Evolutionary conservation across 2,113 vertebrate species (phyloP).

Genomic region (Toxostoma redivivum): DNA sequence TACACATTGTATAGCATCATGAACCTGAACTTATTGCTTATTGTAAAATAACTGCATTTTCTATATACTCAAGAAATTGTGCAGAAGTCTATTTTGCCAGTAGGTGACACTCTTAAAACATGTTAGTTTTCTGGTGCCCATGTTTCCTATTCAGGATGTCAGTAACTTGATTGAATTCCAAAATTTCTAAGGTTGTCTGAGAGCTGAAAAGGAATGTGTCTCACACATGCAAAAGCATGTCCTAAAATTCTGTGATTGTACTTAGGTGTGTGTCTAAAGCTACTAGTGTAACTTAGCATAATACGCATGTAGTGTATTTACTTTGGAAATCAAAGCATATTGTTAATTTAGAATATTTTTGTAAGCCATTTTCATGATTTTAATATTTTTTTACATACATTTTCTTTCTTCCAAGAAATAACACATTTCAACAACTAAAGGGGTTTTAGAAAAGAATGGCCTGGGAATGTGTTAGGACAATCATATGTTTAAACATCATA

Average conservation of each 20-base stretch:
- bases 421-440: neutral
- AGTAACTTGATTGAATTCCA: neutral
- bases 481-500: neutral
- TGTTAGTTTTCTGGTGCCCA: neutral
- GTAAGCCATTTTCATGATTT: neutral
- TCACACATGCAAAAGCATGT: neutral
- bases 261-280: neutral
- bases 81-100: neutral
- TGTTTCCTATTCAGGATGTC: neutral
- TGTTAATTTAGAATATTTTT: neutral
- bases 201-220: neutral
- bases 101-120: slow-evolving; percentile 9
- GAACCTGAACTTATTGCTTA: neutral
- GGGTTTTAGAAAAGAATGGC: neutral
- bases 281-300: neutral
- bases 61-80: neutral
- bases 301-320: neutral
- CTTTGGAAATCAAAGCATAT: neutral
- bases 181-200: neutral
- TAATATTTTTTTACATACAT: neutral
- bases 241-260: neutral
- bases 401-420: neutral
- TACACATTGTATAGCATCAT: neutral
- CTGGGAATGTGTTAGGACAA: neutral
- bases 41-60: neutral